Evolutionary conservation across 1,140 invertebrate species (phyloP), one percentile per base, ranked within the genome.

Genomic region (Macrotrachela quadricornifera): DNA sequence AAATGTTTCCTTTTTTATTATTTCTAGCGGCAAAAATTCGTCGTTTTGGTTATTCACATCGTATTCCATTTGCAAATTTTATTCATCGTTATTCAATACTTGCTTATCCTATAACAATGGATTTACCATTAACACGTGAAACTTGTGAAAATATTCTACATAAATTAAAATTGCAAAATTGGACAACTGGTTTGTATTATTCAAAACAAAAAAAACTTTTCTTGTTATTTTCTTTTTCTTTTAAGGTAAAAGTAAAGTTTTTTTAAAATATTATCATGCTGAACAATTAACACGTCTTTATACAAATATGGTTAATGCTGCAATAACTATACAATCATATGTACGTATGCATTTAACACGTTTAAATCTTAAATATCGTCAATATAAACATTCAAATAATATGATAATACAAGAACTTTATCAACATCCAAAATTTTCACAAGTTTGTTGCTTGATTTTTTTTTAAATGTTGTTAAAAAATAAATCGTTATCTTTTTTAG

Each of bases 261-360:
- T 86, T 63, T 71, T 86, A 0, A 84, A 84, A 61, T 85, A 85
- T 63, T 85, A 84, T 61, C 82, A 85, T 60, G 76, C 83, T 1
- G 82, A 85, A 67, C 78, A 80, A 56, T 67, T 86, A 1, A 77
- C 81, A 0, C 79, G 80, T 62, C 70, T 80, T 59, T 83, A 82
- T 63, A 81, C 84, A 63, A 76, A 80, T 55, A 74, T 79, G 63
- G 74, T 77, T 17, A 73, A 74, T 46, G 80, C 78, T 59, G 76
- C 84, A 18, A 71, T 82, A 1, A 64, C 78, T 54, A 76, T 81
- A 0, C 82, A 84, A 68, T 71, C 80, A 0, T 78, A 74, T 56
- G 71, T 79, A 0, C 71, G 83, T 30, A 30, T 30, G 21, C 21
- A 8, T 30, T 4, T 30, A 30, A 30, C 8, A 8, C 21, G 21